These are phyloP conservation scores for Zosterops lateralis DNA, from an alignment of 2,113 vertebrate genomes.

Conservation along the genomic window DNA sequence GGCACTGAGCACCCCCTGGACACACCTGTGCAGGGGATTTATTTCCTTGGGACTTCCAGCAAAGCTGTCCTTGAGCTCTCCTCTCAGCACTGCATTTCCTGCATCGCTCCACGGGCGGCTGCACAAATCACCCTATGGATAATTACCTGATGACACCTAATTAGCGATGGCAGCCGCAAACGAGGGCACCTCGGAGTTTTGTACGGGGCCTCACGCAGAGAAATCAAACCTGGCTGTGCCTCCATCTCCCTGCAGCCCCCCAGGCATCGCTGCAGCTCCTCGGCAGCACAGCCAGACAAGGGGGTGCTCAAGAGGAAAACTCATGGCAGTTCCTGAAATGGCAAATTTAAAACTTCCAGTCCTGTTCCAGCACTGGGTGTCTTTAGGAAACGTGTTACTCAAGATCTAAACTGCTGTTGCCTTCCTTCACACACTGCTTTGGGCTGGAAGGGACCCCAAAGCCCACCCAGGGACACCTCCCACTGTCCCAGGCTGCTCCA, in stretches of 20 bases:
- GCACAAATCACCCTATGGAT: neutral
- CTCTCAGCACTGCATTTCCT: neutral
- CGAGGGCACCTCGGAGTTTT: too few relatives aligned
- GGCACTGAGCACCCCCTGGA: fast-evolving
- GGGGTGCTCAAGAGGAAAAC: fast-evolving
- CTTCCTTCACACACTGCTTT: too few relatives aligned
- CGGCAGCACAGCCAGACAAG: neutral
- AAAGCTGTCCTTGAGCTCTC: neutral
- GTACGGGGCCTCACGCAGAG: neutral
- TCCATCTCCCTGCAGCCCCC: neutral
- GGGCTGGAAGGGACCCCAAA: neutral
- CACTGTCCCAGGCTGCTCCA: neutral
- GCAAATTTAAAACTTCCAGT: fast-evolving
- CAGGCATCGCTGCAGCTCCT: neutral
- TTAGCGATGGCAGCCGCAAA: neutral
- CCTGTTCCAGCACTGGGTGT: neutral
- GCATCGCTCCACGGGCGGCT: neutral
- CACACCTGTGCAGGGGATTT: fast-evolving
- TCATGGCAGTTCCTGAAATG: fast-evolving
- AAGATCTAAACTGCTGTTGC: fast-evolving
- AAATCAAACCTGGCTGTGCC: neutral
- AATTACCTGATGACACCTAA: neutral
- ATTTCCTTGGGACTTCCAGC: neutral
- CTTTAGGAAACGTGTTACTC: fast-evolving
- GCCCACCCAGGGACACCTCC: neutral